These are phyloP conservation scores for Lagopus muta DNA, from an alignment of 2,113 vertebrate genomes.

Conservation along the genomic window DNA sequence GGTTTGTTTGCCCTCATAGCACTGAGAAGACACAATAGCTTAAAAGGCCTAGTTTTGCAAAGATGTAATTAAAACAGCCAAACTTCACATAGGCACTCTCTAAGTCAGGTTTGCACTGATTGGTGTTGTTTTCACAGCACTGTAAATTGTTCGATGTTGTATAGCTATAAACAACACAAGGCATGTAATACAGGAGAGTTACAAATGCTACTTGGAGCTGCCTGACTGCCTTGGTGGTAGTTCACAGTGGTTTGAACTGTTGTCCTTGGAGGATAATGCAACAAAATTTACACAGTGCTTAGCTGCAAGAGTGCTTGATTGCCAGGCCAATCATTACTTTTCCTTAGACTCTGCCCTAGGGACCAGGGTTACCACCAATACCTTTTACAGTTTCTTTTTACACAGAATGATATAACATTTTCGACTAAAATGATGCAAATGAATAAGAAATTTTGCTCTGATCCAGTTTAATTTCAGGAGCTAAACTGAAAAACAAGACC, in stretches of 20 bases:
- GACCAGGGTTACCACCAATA: neutral
- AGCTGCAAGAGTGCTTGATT: neutral
- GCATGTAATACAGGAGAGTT: neutral
- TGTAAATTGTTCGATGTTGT: neutral
- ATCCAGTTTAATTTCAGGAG: neutral
- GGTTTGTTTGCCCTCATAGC: neutral
- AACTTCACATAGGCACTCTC: neutral
- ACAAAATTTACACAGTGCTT: neutral
- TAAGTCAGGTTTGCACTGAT: neutral
- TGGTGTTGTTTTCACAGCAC: neutral
- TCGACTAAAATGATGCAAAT: neutral
- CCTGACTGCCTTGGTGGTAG: neutral
- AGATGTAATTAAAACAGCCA: neutral
- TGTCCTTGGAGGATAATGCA: neutral
- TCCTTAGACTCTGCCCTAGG: neutral
- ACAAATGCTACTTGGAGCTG: neutral
- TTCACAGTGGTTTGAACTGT: neutral
- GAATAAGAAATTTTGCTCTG: neutral
- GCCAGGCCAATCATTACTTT: neutral
- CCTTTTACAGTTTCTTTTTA: neutral
- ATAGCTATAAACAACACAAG: neutral
- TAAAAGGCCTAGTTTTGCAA: neutral
- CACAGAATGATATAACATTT: neutral
- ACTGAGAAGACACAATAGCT: neutral
- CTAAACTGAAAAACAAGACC: neutral